Evolutionary conservation across 2,888 invertebrate species (phyloP), one percentile per base, ranked within the genome.

Genomic region (Itoplectis maculator): DNA sequence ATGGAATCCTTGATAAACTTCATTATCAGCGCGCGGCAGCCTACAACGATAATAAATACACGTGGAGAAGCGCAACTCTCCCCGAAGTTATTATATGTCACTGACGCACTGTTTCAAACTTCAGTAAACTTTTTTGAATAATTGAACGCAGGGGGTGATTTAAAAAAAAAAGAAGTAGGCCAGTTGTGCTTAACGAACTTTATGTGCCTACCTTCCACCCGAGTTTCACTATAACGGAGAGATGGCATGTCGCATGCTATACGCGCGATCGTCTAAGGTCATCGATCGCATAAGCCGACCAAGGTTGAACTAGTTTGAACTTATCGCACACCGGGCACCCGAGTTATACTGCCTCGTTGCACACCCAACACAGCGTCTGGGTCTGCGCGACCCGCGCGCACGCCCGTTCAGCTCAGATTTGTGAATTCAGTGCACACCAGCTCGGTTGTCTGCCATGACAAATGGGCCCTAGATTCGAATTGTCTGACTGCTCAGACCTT

Each of bases 241-340:
- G 68, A 81, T 81, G 65, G 77, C 77, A 73, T 73, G 81, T 69
- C 77, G 61, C 77, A 73, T 73, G 68, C 66, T 61, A 61, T 63
- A 59, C 66, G 61, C 51, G 77, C 68, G 54, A 77, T 73, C 77
- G 59, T 18, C 61, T 73, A 77, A 81, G 77, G 73, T 81, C 73
- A 81, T 81, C 81, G 81, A 81, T 81, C 81, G 77, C 35, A 18
- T 69, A 15, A 40, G 23, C 51, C 35, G 66, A 29, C 63, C 81
- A 81, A 81, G 81, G 81, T 77, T 73, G 81, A 69, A 49, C 73
- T 61, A 77, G 73, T 73, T 77, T 29, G 49, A 70, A 73, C 61
- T 81, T 77, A 77, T 68, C 66, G 49, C 49, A 15, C n/a, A n/a
- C n/a, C n/a, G n/a, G 29, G 29, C 29, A 68, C 66, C 56, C 72